Conservation (phyloP, 2,113 vertebrate species). For the Antigone vipio region DNA sequence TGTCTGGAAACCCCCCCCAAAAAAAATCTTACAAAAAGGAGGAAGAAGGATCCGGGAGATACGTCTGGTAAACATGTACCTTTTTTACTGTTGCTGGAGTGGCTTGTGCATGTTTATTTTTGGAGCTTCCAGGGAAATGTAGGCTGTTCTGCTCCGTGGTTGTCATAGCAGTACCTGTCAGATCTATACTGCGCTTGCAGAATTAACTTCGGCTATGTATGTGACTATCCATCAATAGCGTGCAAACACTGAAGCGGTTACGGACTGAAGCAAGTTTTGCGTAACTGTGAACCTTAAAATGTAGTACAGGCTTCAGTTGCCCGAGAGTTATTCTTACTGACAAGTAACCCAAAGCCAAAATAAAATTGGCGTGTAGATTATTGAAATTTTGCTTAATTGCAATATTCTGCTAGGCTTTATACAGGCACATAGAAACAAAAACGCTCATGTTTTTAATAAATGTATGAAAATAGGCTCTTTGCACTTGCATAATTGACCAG, state of each 20-base stretch:
- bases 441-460: not conserved
- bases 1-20: not conserved
- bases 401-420: not conserved
- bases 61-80: rapidly evolving
- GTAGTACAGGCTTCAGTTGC: not conserved
- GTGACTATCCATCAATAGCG: not conserved
- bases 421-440: not conserved
- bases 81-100: not conserved
- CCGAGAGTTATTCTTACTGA: not conserved
- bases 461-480: not conserved
- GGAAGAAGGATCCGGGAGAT: not conserved
- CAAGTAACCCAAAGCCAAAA: not conserved
- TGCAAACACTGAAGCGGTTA: not conserved
- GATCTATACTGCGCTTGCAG: not conserved
- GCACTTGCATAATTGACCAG: not conserved
- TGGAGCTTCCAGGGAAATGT: constrained; percentile 4
- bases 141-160: not conserved
- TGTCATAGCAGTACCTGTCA: constrained; percentile 59
- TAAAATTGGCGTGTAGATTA: not conserved
- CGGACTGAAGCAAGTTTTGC: not conserved
- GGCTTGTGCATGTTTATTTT: not conserved
- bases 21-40: not conserved
- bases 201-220: not conserved
- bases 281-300: not conserved
- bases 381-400: not conserved